Conservation (phyloP, 2,888 invertebrate species). For the Drosophila prostipennis region DNA sequence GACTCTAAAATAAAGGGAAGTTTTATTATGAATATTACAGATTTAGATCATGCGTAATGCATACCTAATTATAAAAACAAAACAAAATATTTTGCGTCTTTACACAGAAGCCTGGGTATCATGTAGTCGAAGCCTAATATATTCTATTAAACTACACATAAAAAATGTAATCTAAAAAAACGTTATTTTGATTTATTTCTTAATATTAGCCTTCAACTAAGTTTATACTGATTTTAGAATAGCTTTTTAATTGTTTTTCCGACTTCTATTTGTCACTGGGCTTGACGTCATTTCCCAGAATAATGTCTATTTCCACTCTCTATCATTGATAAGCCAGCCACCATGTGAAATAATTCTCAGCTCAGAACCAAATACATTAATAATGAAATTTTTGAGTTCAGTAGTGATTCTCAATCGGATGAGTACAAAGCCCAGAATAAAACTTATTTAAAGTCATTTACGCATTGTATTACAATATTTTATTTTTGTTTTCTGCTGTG, state of each 20-base stretch:
- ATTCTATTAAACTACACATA: neutral
- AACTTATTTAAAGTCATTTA: conserved; percentile 7
- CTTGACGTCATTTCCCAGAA: conserved; percentile 36
- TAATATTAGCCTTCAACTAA: neutral
- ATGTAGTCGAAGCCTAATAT: too few relatives aligned
- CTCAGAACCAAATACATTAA: neutral
- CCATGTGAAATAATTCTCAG: conserved; percentile 23
- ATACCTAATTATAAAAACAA: too few relatives aligned
- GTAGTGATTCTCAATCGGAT: conserved; percentile 16
- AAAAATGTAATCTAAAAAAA: neutral
- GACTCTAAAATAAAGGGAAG: too few relatives aligned
- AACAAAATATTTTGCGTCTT: too few relatives aligned
- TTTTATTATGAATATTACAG: neutral
- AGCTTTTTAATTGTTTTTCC: conserved; percentile 22
- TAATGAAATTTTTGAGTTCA: conserved; percentile 5
- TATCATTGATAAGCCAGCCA: conserved; percentile 23
- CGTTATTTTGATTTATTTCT: neutral
- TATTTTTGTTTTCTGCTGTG: neutral
- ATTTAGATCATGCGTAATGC: too few relatives aligned
- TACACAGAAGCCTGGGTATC: too few relatives aligned
- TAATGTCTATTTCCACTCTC: conserved; percentile 16
- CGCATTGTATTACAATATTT: conserved; percentile 19
- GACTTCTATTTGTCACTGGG: conserved; percentile 35
- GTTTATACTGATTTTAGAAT: conserved; percentile 1
- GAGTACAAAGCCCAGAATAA: neutral